Evolutionary conservation across 2,888 invertebrate species (phyloP), one percentile per base, ranked within the genome.

Genomic region (Apoderus coryli): DNA sequence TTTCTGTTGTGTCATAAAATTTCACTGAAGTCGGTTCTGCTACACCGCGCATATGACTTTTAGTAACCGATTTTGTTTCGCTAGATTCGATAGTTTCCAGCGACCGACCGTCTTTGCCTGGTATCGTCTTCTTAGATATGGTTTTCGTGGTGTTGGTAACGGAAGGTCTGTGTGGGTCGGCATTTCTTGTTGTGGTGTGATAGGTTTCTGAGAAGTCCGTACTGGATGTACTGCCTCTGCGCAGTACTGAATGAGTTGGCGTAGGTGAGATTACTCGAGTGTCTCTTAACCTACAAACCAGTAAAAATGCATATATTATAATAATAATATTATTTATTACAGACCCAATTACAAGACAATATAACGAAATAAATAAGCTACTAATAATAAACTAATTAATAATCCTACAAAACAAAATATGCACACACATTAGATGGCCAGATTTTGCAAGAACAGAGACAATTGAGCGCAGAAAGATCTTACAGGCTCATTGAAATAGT

Each of bases 131-230:
- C 56, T 76, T 76, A 41, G 69, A 68, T 44, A 72, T 69, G 25
- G 69, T 76, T 49, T 75, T 72, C 10, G 75, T 72, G 1, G 74
- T 75, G 46, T 78, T 74, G 13, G 78, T 77, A 31, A 77, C 64
- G 45, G 71, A 72, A 11, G 77, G 76, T 40, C 74, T 58, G 31
- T 65, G 59, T 2, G 76, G 75, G 52, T 77, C 72, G 33, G 71
- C 74, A 5, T 69, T 68, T 37, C 72, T 65, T 9, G 73, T 72
- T 4, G 72, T 70, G 40, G 75, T 74, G 46, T 74, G 69, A 46
- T 73, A 75, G 1, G 76, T 76, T 54, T 77, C 76, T 2, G 75
- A 72, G 50, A 67, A 77, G 48, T 76, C 76, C 38, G 75, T 76
- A 39, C 72, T 72, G 41, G 72, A 72, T 42, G 69, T 69, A 46